Evolutionary conservation across 2,888 invertebrate genomes (phyloP).

Genomic region (Bimastos eiseni): DNA sequence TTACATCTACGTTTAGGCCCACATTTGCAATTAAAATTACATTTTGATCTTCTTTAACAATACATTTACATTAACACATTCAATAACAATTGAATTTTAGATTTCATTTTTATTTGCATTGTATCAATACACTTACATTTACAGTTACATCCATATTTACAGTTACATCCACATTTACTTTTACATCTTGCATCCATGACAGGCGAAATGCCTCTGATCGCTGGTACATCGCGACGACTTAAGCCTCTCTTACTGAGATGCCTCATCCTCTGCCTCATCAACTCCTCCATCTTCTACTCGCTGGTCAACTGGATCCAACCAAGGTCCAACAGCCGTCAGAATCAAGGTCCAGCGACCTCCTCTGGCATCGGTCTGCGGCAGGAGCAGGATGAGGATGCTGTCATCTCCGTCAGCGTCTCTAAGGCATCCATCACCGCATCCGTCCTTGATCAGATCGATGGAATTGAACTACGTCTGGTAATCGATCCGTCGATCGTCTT

Average conservation of each 20-base stretch:
- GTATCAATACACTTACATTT: no score
- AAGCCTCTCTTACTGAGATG: not conserved
- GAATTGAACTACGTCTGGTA: not conserved
- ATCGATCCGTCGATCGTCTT: not conserved
- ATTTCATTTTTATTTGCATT: no score
- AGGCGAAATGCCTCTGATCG: not conserved
- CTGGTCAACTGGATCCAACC: not conserved
- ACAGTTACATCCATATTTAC: no score
- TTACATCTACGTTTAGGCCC: no score
- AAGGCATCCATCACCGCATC: not conserved
- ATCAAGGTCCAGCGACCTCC: not conserved
- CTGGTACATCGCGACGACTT: not conserved
- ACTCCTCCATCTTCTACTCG: not conserved
- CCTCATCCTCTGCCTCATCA: not conserved
- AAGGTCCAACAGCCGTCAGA: not conserved
- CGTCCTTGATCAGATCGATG: not conserved
- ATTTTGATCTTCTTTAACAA: no score
- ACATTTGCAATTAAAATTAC: no score
- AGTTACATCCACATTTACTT: no score
- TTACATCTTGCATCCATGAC: not conserved
- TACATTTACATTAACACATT: no score
- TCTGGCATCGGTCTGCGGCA: not conserved
- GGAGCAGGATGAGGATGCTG: not conserved
- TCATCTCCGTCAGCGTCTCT: not conserved
- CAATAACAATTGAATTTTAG: no score